Evolutionary conservation across 2,888 invertebrate species (phyloP), one percentile per base, ranked within the genome.

Genomic region (Odiellus spinosus): DNA sequence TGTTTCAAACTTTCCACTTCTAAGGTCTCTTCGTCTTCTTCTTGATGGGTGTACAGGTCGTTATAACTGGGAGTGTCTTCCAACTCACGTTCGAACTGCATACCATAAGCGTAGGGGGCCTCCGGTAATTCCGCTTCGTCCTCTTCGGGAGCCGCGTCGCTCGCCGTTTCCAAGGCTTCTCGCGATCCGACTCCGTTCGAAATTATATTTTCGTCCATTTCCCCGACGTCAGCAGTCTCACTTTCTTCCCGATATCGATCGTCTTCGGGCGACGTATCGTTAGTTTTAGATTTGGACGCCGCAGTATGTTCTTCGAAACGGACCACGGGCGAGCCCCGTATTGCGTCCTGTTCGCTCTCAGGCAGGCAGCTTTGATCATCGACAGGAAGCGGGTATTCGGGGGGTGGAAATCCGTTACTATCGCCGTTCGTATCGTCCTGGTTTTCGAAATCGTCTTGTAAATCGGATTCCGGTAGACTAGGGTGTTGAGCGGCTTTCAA

Each of bases 11-110:
- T 53, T 20, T 53, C 53, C 36, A 57, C 56, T 47, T 87, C 86
- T 67, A 87, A 86, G 39, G 87, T 88, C 59, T 90, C 88, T 69
- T 88, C 88, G 36, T 88, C 66, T 34, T 55, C 57, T 42, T 60
- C 59, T 3, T 85, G 80, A 34, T 65, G 66, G 15, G 66, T 60
- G 51, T 68, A 69, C 12, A 66, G 65, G 42, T 65, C 64, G 47
- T 61, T 58, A n/a, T 63, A 64, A 21, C 48, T 45, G 18, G 50
- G 50, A 11, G 46, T 46, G 17, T 49, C 47, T n/a, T 52, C 51
- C 38, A 40, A 46, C 15, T 52, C 50, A 11, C 47, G 19, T 17
- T 50, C 52, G 21, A 50, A 52, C 32, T 49, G 42, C 49, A 52
- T 50, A 4, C 46, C 45, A 39, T 50, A 52, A 36, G 20, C 26